These are phyloP conservation scores for Nephrotoma guestfalica DNA, from an alignment of 2,888 invertebrate genomes.

Conservation along the genomic window DNA sequence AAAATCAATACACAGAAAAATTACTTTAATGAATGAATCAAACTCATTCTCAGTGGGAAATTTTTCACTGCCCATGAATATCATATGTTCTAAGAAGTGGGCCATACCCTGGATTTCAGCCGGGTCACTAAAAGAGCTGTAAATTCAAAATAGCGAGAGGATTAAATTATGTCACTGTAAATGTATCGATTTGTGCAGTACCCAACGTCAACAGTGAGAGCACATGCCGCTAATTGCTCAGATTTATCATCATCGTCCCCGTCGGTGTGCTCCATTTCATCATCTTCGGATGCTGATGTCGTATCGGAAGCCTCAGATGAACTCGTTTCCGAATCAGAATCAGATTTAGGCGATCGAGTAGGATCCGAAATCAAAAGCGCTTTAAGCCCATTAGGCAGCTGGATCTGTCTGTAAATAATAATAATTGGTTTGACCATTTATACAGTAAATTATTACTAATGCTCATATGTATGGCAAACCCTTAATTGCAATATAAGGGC, in stretches of 20 bases:
- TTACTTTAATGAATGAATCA: constrained; percentile 52
- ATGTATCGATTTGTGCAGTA: constrained; percentile 19
- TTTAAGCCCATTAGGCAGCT: constrained; percentile 53
- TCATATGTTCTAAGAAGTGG: constrained; percentile 80
- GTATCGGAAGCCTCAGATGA: not conserved
- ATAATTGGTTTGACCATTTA: not conserved
- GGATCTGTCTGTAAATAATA: constrained; percentile 38
- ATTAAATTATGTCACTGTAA: not conserved
- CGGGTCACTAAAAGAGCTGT: constrained; percentile 56
- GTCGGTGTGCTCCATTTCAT: constrained; percentile 6
- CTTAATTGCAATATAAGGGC: not conserved
- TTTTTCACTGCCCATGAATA: constrained; percentile 88
- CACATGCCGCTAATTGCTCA: constrained; percentile 51
- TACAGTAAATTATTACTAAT: not conserved
- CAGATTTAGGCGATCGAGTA: constrained; percentile 18
- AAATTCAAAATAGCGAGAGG: not conserved
- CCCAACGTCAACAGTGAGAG: constrained; percentile 60
- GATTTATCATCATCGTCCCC: constrained; percentile 20
- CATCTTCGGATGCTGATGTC: not conserved
- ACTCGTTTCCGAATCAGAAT: constrained; percentile 14
- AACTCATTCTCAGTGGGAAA: constrained; percentile 77
- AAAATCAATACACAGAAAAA: not conserved
- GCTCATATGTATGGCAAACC: not conserved
- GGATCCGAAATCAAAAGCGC: constrained; percentile 58
- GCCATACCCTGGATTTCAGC: constrained; percentile 61